Base-by-base conservation (phyloP, 1,140 invertebrate species). In the Himalopsyche phryganea region DNA sequence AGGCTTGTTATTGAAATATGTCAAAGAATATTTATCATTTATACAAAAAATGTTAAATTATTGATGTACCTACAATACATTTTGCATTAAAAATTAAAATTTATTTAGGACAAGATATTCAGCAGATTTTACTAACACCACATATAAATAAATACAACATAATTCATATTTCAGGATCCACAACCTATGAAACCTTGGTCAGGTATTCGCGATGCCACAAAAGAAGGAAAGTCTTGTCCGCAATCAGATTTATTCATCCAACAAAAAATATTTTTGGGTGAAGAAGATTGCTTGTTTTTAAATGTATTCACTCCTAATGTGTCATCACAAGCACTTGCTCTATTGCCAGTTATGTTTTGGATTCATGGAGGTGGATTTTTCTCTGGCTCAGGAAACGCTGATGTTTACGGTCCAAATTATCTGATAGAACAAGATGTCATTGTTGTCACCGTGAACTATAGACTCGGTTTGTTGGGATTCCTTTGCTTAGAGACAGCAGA, bases 251-350 rank as follows among this genome's bases (percentile, higher is more conserved):
- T 52, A 0, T 17, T 68, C 0, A 17, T 60, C 18, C 48, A 61
- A 33, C 69, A 69, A 50, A 51, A 46, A 20, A 46, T n/a, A n/a
- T n/a, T 66, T 46, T 42, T 68, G 0, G 83, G 82, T 0, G 67
- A 79, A 11, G 89, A 91, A 67, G 87, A 91, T 71, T 91, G 89
- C 67, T 77, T 91, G 0, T 87, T 83, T 67, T 68, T 90, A 0
- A 90, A 90, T 65, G 78, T 90, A 0, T 90, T 82, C 69, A 81
- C 83, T 2, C 83, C 81, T 13, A 75, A 64, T 45, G 18, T 74
- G 0, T 70, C 72, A 71, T 7, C 67, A 66, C 15, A 69, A 69
- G 65, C 68, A 74, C 5, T 59, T 69, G 15, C 18, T 19, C 11
- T 50, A 45, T 36, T 66, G 7, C 83, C 87, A 0, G 86, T 90